Evolutionary conservation across 2,797 vertebrate species (phyloP), one percentile per base, ranked within the genome.

Genomic region (Amblyopsis hoosieri): DNA sequence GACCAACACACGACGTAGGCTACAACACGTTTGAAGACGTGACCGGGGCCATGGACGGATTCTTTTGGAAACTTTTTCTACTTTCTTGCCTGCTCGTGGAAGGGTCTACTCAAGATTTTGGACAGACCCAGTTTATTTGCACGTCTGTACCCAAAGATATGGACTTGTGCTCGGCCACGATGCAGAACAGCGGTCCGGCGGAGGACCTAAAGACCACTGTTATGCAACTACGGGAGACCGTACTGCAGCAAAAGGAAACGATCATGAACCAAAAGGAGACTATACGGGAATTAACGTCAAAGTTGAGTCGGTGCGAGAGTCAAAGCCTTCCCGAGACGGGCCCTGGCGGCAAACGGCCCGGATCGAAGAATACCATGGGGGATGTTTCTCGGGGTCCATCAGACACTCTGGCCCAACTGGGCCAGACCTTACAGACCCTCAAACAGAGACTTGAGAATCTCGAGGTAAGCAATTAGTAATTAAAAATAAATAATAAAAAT

Each of bases 231-330:
- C 92, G 97, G 66, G 96, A 98, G 82, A 97, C 95, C 1, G 95
- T 97, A 83, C 92, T 98, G 83, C 96, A 97, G 91, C 96, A 98
- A 69, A 96, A 96, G 77, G 97, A 98, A 84, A 97, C 96, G 80
- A 98, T 98, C 60, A 94, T 97, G 90, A 96, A 94, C 86, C 97
- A 98, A 64, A 95, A 95, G 82, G 97, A 99, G 70, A 96, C 96
- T 19, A 98, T 99, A 85, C 91, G 94, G 65, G 97, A 99, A 87
- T 93, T 98, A 76, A 96, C 96, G 51, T 89, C 94, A 59, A 98
- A 99, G 74, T 90, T 99, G 89, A 95, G 91, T 80, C 93, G 97
- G 60, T 98, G 97, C 69, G 97, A 98, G 90, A 95, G 96, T 72
- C 96, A 97, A 90, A 95, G 93, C 71, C 71, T 86, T 45, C 89